Evolutionary conservation across 1,140 invertebrate species (phyloP), one percentile per base, ranked within the genome.

Genomic region (Bombus sibiricus): DNA sequence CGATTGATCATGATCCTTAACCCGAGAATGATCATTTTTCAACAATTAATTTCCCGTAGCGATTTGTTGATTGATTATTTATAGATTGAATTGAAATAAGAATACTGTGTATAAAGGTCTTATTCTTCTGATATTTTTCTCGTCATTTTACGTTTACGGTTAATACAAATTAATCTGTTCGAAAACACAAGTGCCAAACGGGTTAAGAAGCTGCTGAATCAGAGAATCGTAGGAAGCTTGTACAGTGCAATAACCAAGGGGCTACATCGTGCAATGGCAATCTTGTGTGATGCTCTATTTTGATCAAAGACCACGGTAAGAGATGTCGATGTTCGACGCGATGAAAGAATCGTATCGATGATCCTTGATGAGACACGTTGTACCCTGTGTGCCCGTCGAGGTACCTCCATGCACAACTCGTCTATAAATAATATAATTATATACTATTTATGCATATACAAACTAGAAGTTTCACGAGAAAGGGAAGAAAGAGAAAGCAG

Each of bases 351-450:
- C 25, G 15, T 12, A 25, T 25, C n/a, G 25, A 47, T 69, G 34
- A 53, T 34, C 25, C 39, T 53, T 32, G 6, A 62, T 34, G 39
- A 32, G 53, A 87, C 15, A 57, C 73, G 82, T 85, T 81, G 72
- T 81, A 86, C 69, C 69, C 88, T 83, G 59, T 64, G 85, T 86
- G 81, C 85, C 85, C 78, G 9, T 87, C 84, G 76, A 89, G 85
- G 85, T 90, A 93, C 90, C 92, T 92, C 91, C 91, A 91, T 90
- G 92, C 92, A 93, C 92, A 92, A 92, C 88, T 92, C 89, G 89
- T 92, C 89, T 93, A 92, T 89, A 92, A 93, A 93, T 93, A 91
- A 92, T 87, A 90, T 91, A 92, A 91, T 89, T 86, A 93, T 86
- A 83, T 91, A 92, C 86, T 91, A 92, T 92, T 94, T 92, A 94